phyloP scores from a whole-genome alignment of 2,797 vertebrate species.

The Malurus leucopterus region DNA sequence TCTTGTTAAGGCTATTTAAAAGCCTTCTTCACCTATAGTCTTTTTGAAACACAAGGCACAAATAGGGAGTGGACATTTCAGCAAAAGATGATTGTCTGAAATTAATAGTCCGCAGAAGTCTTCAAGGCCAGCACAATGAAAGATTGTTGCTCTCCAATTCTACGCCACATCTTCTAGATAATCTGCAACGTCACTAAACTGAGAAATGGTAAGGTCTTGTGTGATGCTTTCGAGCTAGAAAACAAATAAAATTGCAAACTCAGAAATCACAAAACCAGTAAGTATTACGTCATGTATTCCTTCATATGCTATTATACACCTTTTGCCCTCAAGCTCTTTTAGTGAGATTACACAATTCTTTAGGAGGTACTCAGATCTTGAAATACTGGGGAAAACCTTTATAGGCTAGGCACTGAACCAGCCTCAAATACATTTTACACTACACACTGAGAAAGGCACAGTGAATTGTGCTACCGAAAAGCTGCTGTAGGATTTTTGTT shows the following conservation, averaged over 20 bases:
- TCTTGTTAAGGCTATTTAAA: slow-evolving; percentile 34
- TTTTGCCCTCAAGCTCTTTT: background rate
- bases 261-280: background rate
- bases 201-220: slow-evolving; percentile 86
- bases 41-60: slow-evolving; percentile 71
- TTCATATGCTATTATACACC: background rate
- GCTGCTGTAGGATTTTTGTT: background rate
- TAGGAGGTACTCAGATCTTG: background rate
- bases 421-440: background rate
- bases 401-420: background rate
- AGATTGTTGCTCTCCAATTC: slow-evolving; percentile 7
- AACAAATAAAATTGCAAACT: slow-evolving; percentile 9
- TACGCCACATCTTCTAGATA: slow-evolving; percentile 90
- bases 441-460: background rate
- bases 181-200: slow-evolving; percentile 84
- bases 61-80: slow-evolving; percentile 53
- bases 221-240: slow-evolving; percentile 85
- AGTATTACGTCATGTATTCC: background rate
- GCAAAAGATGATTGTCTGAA: slow-evolving; percentile 63
- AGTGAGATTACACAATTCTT: background rate
- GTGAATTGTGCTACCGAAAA: background rate
- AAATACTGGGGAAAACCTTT: background rate
- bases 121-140: background rate
- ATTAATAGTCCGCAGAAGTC: slow-evolving; percentile 10
- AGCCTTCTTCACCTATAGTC: slow-evolving; percentile 53